Evolutionary conservation across 2,888 invertebrate species (phyloP), one percentile per base, ranked within the genome.

Genomic region (Synergus laeviventris): DNA sequence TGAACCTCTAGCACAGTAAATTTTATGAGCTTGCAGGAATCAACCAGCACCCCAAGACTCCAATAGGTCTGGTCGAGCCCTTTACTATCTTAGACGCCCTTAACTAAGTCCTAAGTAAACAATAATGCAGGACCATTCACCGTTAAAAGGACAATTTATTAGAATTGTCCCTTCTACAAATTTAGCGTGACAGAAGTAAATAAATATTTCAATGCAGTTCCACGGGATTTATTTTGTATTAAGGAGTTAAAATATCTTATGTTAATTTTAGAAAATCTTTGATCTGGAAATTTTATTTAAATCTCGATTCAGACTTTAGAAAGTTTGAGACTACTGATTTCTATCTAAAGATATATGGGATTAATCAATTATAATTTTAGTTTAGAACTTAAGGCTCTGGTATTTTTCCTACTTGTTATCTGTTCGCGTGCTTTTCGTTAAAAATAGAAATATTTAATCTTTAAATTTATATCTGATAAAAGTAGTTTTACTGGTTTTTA

Each of bases 41-140:
- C 9, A 54, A 54, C 18, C n/a, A 45, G 45, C 7, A 14, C 4
- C 42, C 14, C 21, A 31, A 31, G 31, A 16, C n/a, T 38, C 36
- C 38, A 62, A 16, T 38, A 11, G 38, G n/a, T 18, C 38, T 3
- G 4, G 9, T 18, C 36, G n/a, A 62, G 38, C 62, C 62, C 62
- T 62, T 62, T 62, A 39, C 38, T 36, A 38, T 62, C 12, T 1
- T 18, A 38, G 36, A n/a, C 36, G 36, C 16, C 38, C 12, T 62
- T 62, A 16, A 11, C 62, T 38, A 62, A 62, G 62, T 62, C 62
- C 38, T 18, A 62, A 62, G 38, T 62, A 36, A 16, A 38, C 18
- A 62, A 62, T 62, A 62, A 39, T 62, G 11, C 62, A 39, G 62
- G 62, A 62, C 12, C n/a, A 16, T 62, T 62, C 12, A 62, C 62